These are phyloP conservation scores for Sesia apiformis DNA, from an alignment of 2,888 invertebrate genomes.

Conservation along the genomic window DNA sequence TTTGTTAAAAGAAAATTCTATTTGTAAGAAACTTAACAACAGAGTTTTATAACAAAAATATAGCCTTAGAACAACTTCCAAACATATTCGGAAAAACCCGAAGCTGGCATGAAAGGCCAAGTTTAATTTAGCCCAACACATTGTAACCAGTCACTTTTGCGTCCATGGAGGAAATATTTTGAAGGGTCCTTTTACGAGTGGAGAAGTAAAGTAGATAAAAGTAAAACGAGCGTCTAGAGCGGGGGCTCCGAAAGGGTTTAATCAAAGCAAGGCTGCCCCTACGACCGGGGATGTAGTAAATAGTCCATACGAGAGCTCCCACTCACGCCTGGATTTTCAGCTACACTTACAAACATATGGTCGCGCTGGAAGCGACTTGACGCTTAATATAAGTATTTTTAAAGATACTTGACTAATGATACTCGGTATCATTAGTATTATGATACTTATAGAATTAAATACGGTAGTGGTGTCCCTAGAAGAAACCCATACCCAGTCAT, in stretches of 20 bases:
- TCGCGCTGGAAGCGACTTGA: background rate
- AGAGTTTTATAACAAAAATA: too few species aligned
- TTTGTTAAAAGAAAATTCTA: too few species aligned
- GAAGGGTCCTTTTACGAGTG: constrained; percentile 37
- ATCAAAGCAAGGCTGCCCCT: constrained; percentile 49
- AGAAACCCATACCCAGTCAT: too few species aligned
- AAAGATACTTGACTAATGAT: too few species aligned
- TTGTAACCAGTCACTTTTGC: constrained; percentile 9
- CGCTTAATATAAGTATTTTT: background rate
- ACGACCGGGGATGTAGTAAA: constrained; percentile 47
- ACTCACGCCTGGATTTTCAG: constrained; percentile 22
- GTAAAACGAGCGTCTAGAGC: constrained; percentile 36
- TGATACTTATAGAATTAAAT: too few species aligned
- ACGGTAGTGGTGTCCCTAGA: too few species aligned
- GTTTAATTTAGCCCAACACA: background rate
- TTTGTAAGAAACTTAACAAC: too few species aligned
- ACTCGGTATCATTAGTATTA: too few species aligned
- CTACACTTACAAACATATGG: constrained; percentile 10
- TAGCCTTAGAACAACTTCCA: too few species aligned
- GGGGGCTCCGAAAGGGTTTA: constrained; percentile 49
- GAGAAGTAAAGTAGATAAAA: constrained; percentile 43
- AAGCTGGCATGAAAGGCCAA: background rate
- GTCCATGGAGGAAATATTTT: constrained; percentile 34
- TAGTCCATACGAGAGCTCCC: constrained; percentile 31
- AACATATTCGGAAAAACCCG: too few species aligned